Evolutionary conservation across 2,888 invertebrate species (phyloP), one percentile per base, ranked within the genome.

Genomic region (Cheiracanthium punctorium): DNA sequence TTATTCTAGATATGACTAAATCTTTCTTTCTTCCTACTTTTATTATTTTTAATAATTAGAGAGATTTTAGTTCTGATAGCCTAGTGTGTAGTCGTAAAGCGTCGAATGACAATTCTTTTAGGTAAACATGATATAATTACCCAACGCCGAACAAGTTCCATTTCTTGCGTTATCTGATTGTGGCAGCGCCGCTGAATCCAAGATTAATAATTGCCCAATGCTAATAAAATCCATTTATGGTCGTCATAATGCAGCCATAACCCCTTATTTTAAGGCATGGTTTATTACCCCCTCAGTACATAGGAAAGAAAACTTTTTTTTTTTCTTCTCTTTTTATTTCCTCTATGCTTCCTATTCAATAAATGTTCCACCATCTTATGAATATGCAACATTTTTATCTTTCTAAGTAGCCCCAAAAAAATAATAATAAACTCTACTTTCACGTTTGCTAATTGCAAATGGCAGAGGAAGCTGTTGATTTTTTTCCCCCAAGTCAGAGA

Each of bases 191-290:
- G 72, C 84, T 73, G 72, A 84, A 84, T 73, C 84, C 73, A 76
- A 48, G 84, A 76, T 75, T 73, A 64, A 58, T 84, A 84, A 84
- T 84, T 84, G 65, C 77, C 43, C 24, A 72, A 79, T 72, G 77
- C 71, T 84, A 84, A 79, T 84, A 84, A 84, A 84, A 84, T 64
- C 73, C 77, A 71, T 77, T 84, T 84, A 84, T 77, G 77, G 43
- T 41, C 82, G n/a, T 65, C 28, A 82, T 82, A 82, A 82, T 72
- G 65, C 84, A 29, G 71, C 77, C 29, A 48, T 69, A 79, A 84
- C 84, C 84, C 79, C 84, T 82, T 79, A 74, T 82, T 77, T 84
- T 76, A 65, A 64, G 69, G 67, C 77, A 67, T 29, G 71, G 65
- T 77, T 84, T 84, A 84, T 84, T 73, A 48, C 75, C 73, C 77